Conservation (phyloP, 1,140 invertebrate species). For the Aphidius gifuensis region DNA sequence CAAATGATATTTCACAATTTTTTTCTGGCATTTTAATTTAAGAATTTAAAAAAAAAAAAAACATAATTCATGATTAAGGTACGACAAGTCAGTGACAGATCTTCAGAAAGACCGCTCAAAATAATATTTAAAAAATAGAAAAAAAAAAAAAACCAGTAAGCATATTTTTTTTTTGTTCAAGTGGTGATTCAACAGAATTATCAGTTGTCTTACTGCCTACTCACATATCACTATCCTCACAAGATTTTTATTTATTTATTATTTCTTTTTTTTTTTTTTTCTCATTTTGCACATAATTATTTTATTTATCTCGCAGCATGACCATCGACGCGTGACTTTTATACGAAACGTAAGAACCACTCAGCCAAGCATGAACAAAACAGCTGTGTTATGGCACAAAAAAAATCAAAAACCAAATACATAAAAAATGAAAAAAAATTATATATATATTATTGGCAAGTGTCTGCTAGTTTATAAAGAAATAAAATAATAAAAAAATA, state of each 20-base stretch:
- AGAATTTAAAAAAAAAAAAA: too few species aligned
- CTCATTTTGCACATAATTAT: background rate
- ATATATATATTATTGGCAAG: too few species aligned
- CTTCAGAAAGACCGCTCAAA: too few species aligned
- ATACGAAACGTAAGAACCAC: slow-evolving; percentile 15
- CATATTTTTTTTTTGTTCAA: too few species aligned
- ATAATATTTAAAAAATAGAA: too few species aligned
- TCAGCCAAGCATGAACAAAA: slow-evolving; percentile 14
- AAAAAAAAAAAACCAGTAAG: too few species aligned
- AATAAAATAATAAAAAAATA: background rate
- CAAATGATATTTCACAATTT: too few species aligned
- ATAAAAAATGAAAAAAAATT: background rate
- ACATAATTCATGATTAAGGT: too few species aligned
- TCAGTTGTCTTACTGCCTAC: background rate
- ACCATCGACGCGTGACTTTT: slow-evolving; percentile 19
- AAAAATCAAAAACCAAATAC: slow-evolving; percentile 15
- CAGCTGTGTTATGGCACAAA: slow-evolving; percentile 9
- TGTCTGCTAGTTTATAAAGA: background rate
- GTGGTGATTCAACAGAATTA: slow-evolving; percentile 6
- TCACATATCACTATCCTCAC: too few species aligned
- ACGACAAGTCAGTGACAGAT: too few species aligned
- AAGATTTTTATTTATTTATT: background rate
- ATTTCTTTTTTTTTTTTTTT: background rate
- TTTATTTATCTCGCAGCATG: background rate
- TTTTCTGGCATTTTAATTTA: too few species aligned